Evolutionary conservation across 2,888 invertebrate species (phyloP).

Genomic region (Tipula vernalis): DNA sequence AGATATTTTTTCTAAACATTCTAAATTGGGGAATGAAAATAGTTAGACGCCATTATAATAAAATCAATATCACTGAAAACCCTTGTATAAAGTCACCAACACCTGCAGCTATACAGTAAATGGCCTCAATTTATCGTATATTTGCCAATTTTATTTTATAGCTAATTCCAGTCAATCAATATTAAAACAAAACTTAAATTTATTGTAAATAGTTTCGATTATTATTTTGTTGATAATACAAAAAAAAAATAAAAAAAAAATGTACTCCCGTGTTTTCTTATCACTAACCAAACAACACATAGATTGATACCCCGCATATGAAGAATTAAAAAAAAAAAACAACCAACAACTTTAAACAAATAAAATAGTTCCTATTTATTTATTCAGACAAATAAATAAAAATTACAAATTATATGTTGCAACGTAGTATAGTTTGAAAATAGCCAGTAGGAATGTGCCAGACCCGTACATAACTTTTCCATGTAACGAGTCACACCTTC

Average conservation of each 20-base stretch:
- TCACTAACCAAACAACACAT: background rate
- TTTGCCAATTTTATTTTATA: background rate
- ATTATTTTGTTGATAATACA: background rate
- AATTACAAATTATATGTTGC: background rate
- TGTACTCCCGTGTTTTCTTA: background rate
- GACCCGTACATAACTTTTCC: background rate
- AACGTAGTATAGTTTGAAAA: background rate
- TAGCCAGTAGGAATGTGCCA: background rate
- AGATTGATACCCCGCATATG: background rate
- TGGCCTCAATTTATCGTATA: background rate
- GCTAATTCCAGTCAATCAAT: background rate
- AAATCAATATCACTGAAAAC: background rate
- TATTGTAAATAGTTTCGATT: background rate
- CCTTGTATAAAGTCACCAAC: background rate
- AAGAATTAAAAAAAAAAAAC: background rate
- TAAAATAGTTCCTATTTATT: background rate
- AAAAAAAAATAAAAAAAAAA: background rate
- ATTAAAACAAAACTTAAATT: background rate
- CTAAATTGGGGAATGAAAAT: too few relatives aligned
- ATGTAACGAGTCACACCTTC: background rate
- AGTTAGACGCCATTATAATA: background rate
- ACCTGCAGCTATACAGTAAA: background rate
- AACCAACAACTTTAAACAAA: background rate
- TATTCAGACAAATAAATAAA: background rate
- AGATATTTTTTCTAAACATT: too few relatives aligned